A percentile compares a stretch with the other conserved stretches of the same genome.
These are phyloP conservation scores for Penelope pileata DNA, from an alignment of 2,113 vertebrate species.

Conservation along the genomic window DNA sequence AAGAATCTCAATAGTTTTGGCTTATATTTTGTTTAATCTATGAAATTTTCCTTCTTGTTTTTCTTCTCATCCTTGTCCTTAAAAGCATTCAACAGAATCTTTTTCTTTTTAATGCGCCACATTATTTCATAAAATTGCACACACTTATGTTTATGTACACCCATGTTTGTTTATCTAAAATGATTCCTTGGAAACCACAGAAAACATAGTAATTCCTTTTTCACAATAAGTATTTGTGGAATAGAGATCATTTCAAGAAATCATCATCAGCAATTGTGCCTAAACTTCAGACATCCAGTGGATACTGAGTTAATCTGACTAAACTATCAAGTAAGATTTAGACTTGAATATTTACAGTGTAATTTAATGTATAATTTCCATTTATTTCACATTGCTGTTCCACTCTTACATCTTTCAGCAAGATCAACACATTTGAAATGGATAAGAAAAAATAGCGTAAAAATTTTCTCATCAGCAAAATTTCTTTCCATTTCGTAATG, in stretches of 20 bases:
- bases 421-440: neutral
- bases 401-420: neutral
- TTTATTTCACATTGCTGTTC: neutral
- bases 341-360: neutral
- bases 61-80: rapidly evolving
- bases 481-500: neutral
- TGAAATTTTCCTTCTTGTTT: neutral
- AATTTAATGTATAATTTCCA: slow-evolving; percentile 11
- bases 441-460: neutral
- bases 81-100: neutral
- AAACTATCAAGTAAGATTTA: slow-evolving; percentile 16
- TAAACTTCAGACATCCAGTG: neutral
- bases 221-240: neutral
- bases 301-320: slow-evolving; percentile 5
- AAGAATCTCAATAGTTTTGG: neutral
- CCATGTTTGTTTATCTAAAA: neutral
- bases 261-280: neutral
- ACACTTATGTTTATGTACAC: rapidly evolving
- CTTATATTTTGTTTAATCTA: neutral
- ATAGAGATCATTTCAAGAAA: neutral
- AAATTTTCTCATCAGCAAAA: neutral
- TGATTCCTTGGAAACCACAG: neutral
- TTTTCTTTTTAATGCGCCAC: neutral
- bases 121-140: neutral
- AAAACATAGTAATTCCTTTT: neutral